phyloP scores from a whole-genome alignment of 2,113 vertebrate species.

The Phaetusa simplex region DNA sequence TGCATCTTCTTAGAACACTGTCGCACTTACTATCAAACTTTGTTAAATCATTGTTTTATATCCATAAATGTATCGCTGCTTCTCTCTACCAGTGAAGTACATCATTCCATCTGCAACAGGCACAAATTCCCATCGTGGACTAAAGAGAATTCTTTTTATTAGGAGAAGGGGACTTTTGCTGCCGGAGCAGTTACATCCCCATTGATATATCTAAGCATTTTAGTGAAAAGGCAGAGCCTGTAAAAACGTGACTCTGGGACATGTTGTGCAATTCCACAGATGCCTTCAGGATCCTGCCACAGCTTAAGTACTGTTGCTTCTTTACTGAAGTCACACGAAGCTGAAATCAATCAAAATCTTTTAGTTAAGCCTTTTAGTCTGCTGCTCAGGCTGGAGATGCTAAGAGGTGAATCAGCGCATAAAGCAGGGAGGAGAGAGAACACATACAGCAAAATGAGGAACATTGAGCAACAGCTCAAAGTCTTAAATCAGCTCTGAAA shows the following conservation, averaged over 20 bases:
- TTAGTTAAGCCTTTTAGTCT: not conserved
- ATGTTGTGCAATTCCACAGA: not conserved
- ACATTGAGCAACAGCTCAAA: not conserved
- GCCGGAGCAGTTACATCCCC: not conserved
- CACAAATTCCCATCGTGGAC: not conserved
- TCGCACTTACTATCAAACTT: not conserved
- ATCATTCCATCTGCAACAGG: not conserved
- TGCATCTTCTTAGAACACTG: not conserved
- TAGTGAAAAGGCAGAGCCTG: not conserved
- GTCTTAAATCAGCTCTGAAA: not conserved
- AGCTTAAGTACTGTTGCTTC: not conserved
- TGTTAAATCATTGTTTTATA: not conserved
- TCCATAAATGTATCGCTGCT: not conserved
- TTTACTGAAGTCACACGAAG: not conserved
- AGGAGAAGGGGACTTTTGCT: not conserved
- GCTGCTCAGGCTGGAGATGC: not conserved
- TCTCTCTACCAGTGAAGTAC: not conserved
- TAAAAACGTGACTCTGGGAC: not conserved
- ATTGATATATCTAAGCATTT: not conserved
- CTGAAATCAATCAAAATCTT: not conserved
- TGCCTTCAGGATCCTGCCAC: not conserved
- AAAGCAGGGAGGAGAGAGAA: not conserved
- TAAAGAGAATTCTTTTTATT: not conserved
- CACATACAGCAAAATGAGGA: not conserved
- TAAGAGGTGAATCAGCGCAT: not conserved